phyloP scores from a whole-genome alignment of 1,140 invertebrate genomes.

The Drosophila ficusphila region DNA sequence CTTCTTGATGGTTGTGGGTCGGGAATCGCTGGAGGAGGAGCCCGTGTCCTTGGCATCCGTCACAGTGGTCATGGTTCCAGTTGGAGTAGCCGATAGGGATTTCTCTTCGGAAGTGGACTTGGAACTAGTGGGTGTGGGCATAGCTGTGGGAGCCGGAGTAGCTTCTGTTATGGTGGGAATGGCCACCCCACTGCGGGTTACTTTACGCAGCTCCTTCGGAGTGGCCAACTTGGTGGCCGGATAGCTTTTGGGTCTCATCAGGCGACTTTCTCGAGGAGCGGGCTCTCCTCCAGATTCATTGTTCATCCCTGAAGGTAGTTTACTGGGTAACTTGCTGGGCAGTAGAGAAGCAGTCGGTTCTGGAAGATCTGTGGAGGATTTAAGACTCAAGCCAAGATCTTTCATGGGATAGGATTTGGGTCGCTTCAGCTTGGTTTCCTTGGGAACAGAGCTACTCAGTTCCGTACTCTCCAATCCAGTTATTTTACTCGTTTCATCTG shows the following conservation, averaged over 20 bases:
- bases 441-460: slow-evolving; percentile 16
- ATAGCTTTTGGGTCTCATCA: slow-evolving; percentile 85
- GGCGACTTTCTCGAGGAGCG: slow-evolving; percentile 54
- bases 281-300: slow-evolving; percentile 4
- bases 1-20: slow-evolving; percentile 60
- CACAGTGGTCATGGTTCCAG: slow-evolving; percentile 13
- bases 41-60: slow-evolving; percentile 47
- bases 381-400: slow-evolving; percentile 53
- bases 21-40: slow-evolving; percentile 51
- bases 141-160: not conserved
- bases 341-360: slow-evolving; percentile 2
- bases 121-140: slow-evolving; percentile 28
- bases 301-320: slow-evolving; percentile 9
- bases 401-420: slow-evolving; percentile 86
- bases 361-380: slow-evolving; percentile 16
- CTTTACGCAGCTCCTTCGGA: slow-evolving; percentile 77
- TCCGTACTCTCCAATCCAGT: slow-evolving; percentile 3
- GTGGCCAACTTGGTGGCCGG: slow-evolving; percentile 83
- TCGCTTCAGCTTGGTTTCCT: slow-evolving; percentile 86
- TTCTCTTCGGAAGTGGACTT: slow-evolving; percentile 65
- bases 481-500: slow-evolving; percentile 34
- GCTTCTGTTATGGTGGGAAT: slow-evolving; percentile 58
- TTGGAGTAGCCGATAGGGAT: slow-evolving; percentile 37
- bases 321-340: slow-evolving; percentile 50
- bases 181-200: slow-evolving; percentile 64